phyloP scores from a whole-genome alignment of 2,888 invertebrate genomes.

The Drosophila prolongata region DNA sequence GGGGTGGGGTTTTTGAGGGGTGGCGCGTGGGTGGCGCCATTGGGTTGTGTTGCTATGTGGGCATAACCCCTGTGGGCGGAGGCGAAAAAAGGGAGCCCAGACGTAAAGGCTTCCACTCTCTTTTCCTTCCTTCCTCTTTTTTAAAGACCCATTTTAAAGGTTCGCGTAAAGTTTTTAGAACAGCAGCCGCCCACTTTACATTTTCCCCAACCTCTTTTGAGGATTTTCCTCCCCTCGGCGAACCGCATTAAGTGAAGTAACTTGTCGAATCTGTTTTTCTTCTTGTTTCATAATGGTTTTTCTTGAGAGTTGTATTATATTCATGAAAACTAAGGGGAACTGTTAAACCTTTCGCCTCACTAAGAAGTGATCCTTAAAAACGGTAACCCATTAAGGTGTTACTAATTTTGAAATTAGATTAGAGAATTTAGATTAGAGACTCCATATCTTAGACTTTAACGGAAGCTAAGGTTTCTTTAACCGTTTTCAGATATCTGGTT shows the following conservation, averaged over 20 bases:
- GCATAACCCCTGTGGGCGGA: conserved; percentile 14
- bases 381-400: neutral
- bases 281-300: conserved; percentile 13
- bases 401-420: too few species aligned
- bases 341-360: neutral
- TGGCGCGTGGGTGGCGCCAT: conserved; percentile 7
- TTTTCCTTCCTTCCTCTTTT: conserved; percentile 20
- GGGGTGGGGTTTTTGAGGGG: neutral
- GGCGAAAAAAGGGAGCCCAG: conserved; percentile 17
- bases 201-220: neutral
- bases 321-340: conserved; percentile 1
- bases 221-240: conserved; percentile 4
- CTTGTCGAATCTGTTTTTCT: conserved; percentile 54
- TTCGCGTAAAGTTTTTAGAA: conserved; percentile 16
- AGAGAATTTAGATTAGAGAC: too few species aligned
- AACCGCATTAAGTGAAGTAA: conserved; percentile 47
- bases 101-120: conserved; percentile 31
- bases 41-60: conserved; percentile 31
- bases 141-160: conserved; percentile 63
- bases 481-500: too few species aligned
- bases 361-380: neutral
- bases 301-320: conserved; percentile 21
- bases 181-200: conserved; percentile 1
- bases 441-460: too few species aligned
- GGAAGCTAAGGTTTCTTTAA: too few species aligned